phyloP scores from a whole-genome alignment of 2,797 vertebrate species.

The Cuculus canorus region DNA sequence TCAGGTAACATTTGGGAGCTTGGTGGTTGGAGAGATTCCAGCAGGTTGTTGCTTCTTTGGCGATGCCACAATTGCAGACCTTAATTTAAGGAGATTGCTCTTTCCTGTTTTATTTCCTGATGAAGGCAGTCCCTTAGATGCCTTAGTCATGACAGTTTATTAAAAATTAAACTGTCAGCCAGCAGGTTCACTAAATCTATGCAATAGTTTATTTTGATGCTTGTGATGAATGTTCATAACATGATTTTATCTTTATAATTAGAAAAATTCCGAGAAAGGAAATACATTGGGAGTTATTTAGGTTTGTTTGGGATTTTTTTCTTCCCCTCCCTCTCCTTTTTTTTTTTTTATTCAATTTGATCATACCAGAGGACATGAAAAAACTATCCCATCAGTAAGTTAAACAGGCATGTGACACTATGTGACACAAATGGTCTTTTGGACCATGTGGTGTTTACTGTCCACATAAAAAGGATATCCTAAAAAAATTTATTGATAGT shows the following conservation, averaged over 20 bases:
- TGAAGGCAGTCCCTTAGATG: not conserved
- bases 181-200: not conserved
- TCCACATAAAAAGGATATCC: not conserved
- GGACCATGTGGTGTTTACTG: not conserved
- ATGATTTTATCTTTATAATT: constrained; percentile 24
- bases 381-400: not conserved
- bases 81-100: constrained; percentile 1
- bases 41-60: not conserved
- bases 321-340: not conserved
- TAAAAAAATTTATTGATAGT: constrained; percentile 22
- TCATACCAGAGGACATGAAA: not conserved
- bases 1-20: not conserved
- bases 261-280: not conserved
- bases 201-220: constrained; percentile 7
- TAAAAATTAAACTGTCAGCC: constrained; percentile 23
- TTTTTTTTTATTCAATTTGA: not conserved
- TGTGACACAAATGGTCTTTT: not conserved
- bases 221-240: constrained; percentile 14
- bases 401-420: not conserved
- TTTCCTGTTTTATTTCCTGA: constrained; percentile 9
- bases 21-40: not conserved
- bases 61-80: not conserved
- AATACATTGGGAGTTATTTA: not conserved
- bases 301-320: rapidly evolving
- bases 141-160: constrained; percentile 4